These are phyloP conservation scores for Chroicocephalus ridibundus DNA, from an alignment of 2,113 vertebrate species.

Conservation along the genomic window DNA sequence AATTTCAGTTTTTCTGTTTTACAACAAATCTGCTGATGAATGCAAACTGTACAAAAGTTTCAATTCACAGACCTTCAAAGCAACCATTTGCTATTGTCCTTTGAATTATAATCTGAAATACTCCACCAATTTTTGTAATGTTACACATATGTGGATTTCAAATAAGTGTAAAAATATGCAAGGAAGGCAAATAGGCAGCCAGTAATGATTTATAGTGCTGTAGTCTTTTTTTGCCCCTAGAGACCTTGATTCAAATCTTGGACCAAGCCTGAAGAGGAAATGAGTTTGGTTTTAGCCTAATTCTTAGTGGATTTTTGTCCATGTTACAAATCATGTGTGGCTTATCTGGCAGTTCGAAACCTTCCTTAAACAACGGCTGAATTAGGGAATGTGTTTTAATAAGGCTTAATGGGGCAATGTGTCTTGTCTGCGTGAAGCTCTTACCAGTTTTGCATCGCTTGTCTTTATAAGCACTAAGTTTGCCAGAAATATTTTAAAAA, in stretches of 20 bases:
- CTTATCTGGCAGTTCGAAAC: not conserved
- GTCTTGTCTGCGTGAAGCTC: not conserved
- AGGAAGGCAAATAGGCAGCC: not conserved
- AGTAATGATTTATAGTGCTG: not conserved
- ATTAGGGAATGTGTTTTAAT: not conserved
- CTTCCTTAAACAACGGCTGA: not conserved
- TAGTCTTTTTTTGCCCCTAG: not conserved
- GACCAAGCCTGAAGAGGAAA: constrained; percentile 16
- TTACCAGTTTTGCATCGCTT: not conserved
- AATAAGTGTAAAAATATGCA: not conserved
- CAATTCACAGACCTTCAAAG: not conserved
- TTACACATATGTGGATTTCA: not conserved
- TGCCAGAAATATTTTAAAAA: not conserved
- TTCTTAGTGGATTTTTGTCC: constrained; percentile 33
- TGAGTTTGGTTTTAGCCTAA: constrained; percentile 29
- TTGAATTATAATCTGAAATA: not conserved
- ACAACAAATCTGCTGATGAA: not conserved
- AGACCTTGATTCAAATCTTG: constrained; percentile 30
- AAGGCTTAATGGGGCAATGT: not conserved
- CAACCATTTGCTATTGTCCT: not conserved
- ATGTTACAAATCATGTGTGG: not conserved
- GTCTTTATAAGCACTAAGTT: not conserved
- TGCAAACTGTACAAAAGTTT: not conserved
- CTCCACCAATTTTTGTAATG: not conserved
- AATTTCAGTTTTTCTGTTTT: not conserved